Percentiles rank a stretch among this genome's conserved stretches.
Evolutionary conservation across 2,797 vertebrate species (phyloP).

Genomic region (Orestias chungarensis): DNA sequence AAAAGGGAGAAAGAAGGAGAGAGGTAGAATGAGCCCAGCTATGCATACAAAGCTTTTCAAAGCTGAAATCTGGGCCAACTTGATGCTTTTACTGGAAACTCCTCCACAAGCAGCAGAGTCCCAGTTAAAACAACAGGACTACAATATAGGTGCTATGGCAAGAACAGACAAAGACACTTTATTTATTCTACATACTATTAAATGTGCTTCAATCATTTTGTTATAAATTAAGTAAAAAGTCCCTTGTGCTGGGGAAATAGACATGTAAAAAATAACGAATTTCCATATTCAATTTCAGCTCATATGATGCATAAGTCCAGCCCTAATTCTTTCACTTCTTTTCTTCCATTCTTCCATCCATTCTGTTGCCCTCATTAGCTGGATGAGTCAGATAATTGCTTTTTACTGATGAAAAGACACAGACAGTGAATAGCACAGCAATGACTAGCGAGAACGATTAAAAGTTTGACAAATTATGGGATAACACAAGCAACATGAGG

Average conservation of each 20-base stretch:
- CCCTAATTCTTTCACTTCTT: conserved; percentile 38
- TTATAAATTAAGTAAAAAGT: not conserved
- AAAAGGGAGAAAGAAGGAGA: conserved; percentile 28
- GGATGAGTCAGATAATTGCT: conserved; percentile 68
- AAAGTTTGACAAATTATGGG: conserved; percentile 8
- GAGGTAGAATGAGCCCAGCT: conserved; percentile 61
- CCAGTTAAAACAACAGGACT: conserved; percentile 54
- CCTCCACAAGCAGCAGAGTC: conserved; percentile 61
- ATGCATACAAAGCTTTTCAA: conserved; percentile 74
- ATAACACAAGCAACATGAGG: conserved; percentile 15
- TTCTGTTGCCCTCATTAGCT: conserved; percentile 58
- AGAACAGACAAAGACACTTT: conserved; percentile 31
- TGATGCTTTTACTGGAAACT: conserved; percentile 73
- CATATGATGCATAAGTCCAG: conserved; percentile 67
- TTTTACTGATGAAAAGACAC: conserved; percentile 43
- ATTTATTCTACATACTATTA: not conserved
- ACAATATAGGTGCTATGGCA: conserved; percentile 32
- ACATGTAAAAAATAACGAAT: conserved; percentile 51
- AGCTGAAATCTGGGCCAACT: conserved; percentile 77
- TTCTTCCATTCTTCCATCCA: conserved; percentile 27
- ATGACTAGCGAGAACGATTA: conserved; percentile 18
- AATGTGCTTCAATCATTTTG: not conserved
- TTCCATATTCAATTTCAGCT: conserved; percentile 58
- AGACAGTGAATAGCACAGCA: conserved; percentile 27
- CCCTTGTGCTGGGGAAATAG: conserved; percentile 33